Conservation (phyloP, 2,113 vertebrate species). For the Oryzias melastigma region DNA sequence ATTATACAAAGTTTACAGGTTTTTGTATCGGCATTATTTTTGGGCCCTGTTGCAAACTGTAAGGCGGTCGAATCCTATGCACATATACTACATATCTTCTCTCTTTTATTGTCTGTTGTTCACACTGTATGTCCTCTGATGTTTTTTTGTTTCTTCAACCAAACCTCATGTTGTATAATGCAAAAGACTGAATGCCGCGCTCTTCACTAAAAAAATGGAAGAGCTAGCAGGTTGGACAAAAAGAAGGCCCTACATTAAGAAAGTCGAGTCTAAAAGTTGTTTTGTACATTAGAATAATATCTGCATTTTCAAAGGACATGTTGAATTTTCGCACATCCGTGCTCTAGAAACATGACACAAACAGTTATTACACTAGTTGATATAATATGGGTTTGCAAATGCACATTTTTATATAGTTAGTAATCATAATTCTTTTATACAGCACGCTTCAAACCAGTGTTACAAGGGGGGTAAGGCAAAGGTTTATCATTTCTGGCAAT, state of each 20-base stretch:
- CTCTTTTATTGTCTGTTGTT: slow-evolving; percentile 44
- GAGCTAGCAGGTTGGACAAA: slow-evolving; percentile 44
- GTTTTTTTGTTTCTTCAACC: slow-evolving; percentile 13
- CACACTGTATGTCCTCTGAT: slow-evolving; percentile 13
- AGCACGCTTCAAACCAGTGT: slow-evolving; percentile 47
- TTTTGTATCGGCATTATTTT: slow-evolving; percentile 58
- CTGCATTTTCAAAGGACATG: slow-evolving; percentile 66
- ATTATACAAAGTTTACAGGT: slow-evolving; percentile 68
- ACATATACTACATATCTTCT: slow-evolving; percentile 66
- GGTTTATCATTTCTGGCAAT: not conserved
- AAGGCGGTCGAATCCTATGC: slow-evolving; percentile 68
- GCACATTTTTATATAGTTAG: slow-evolving; percentile 37
- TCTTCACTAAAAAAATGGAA: slow-evolving; percentile 49
- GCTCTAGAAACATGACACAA: slow-evolving; percentile 56
- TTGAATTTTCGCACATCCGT: slow-evolving; percentile 61
- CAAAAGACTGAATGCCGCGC: slow-evolving; percentile 51
- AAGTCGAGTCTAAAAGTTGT: slow-evolving; percentile 30
- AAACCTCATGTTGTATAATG: slow-evolving; percentile 46
- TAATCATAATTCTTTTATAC: slow-evolving; percentile 29
- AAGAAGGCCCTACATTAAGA: slow-evolving; percentile 35
- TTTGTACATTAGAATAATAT: slow-evolving; percentile 52
- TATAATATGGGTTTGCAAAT: slow-evolving; percentile 39
- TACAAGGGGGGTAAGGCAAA: slow-evolving; percentile 39
- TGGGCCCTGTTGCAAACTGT: slow-evolving; percentile 64
- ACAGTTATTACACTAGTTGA: slow-evolving; percentile 51